Base-by-base conservation (phyloP, 1,140 invertebrate species). In the Eupristina koningsbergeri region DNA sequence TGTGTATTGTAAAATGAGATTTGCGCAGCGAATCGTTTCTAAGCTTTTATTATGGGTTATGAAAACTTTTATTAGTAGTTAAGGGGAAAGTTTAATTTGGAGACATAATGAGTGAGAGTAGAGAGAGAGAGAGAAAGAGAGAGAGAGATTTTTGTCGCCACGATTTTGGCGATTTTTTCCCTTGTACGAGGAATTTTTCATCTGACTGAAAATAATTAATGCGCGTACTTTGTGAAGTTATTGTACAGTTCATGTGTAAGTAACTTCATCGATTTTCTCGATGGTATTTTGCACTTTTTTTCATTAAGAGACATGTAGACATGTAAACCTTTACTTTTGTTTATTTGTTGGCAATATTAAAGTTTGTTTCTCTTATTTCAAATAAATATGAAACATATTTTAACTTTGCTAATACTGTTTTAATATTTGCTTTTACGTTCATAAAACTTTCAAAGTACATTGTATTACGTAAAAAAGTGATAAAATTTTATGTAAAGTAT, bases 151-250 rank as follows among this genome's bases (percentile, higher is more conserved):
- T 41, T 73, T 67, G 47, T 34, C 34, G 31, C 47, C 79, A 73
- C 31, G 26, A 58, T 15, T 63, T 61, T 13, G 29, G 67, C 26
- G 47, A 81, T 81, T 81, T 58, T 50, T 82, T 77, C 39, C 63
- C 61, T 82, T 58, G 61, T 73, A 34, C 64, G 71, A 69, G 73
- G 34, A 69, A 67, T 82, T 82, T 77, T 67, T 47, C 41, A 31
- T 64, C 39, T 15, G 53, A 73, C 58, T 75, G 41, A 64, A 39
- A 58, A 61, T 41, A 19, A n/a, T 29, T 81, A 11, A 53, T 9
- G 36, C 34, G 50, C 31, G n/a, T n/a, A n/a, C n/a, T 3, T 81
- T 50, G 15, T 50, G 15, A 13, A 50, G 15, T 7, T 45, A 22
- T 22, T 71, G 50, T 19, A 15, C n/a, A 53, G 6, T 45, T 45